phyloP scores from a whole-genome alignment of 2,888 invertebrate genomes.

The Maniola hyperantus region DNA sequence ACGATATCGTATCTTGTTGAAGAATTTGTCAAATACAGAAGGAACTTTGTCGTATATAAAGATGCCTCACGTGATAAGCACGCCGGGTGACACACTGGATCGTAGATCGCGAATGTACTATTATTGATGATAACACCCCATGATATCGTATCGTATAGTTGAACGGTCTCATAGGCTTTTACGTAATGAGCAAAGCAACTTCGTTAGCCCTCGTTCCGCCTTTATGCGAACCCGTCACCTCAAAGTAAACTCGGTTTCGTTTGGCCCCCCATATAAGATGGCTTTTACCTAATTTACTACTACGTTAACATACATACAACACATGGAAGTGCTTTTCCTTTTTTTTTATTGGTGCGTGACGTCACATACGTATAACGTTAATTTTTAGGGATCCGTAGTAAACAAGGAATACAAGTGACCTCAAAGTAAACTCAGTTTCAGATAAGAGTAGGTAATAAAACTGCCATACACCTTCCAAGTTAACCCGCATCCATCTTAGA shows the following conservation, averaged over 20 bases:
- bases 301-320: slow-evolving; percentile 20
- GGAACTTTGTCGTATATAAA: slow-evolving; percentile 5
- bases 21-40: too few species aligned
- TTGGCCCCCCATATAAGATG: slow-evolving; percentile 23
- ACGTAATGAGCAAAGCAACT: slow-evolving; percentile 40
- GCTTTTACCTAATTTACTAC: slow-evolving; percentile 30
- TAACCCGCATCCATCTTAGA: too few species aligned
- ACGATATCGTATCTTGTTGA: slow-evolving; percentile 2
- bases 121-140: too few species aligned
- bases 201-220: slow-evolving; percentile 36
- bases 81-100: slow-evolving; percentile 10
- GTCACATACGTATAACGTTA: background rate
- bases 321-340: slow-evolving; percentile 23
- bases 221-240: slow-evolving; percentile 36
- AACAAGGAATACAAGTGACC: too few species aligned
- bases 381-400: background rate
- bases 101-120: too few species aligned
- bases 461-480: too few species aligned
- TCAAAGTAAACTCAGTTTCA: too few species aligned
- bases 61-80: slow-evolving; percentile 7
- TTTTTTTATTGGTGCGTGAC: slow-evolving; percentile 1
- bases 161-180: slow-evolving; percentile 35
- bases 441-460: too few species aligned
- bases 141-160: slow-evolving; percentile 24
- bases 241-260: slow-evolving; percentile 33